These are phyloP conservation scores for Halocynthia aurantium DNA, from an alignment of 23 tunicate genomes.

Conservation along the genomic window DNA sequence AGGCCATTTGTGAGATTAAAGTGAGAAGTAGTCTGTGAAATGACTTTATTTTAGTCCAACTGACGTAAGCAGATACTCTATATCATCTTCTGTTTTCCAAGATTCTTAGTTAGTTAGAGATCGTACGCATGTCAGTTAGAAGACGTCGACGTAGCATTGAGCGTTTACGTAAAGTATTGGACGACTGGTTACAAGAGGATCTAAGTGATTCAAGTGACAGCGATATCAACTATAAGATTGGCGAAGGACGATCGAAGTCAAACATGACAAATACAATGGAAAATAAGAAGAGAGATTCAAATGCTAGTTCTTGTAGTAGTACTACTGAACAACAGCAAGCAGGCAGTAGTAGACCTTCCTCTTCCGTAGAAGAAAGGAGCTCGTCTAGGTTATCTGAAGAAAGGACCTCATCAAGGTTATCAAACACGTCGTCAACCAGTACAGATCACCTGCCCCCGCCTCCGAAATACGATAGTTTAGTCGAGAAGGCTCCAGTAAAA, in stretches of 20 bases:
- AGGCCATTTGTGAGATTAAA: background rate
- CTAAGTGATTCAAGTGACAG: constrained; percentile 21
- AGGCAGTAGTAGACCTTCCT: background rate
- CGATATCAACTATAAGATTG: background rate
- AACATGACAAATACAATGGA: constrained; percentile 1
- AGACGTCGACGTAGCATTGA: constrained; percentile 6
- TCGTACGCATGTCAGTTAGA: constrained; percentile 11
- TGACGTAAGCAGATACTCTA: background rate
- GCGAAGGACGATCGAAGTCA: background rate
- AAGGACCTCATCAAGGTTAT: constrained; percentile 12
- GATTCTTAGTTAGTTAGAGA: background rate
- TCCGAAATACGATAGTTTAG: constrained; percentile 13
- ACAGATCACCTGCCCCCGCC: constrained; percentile 27
- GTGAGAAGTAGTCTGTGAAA: background rate
- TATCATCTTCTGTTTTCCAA: background rate
- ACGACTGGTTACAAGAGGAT: constrained; percentile 24
- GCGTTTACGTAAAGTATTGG: constrained; percentile 19
- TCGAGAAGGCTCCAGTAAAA: too few species aligned
- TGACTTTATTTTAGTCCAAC: background rate
- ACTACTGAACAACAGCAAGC: background rate
- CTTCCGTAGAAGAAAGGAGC: background rate
- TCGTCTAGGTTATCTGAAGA: background rate
- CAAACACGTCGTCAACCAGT: constrained; percentile 15
- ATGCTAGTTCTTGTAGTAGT: background rate
- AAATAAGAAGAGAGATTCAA: background rate